Evolutionary conservation across 2,797 vertebrate genomes (phyloP).

Genomic region (Cossypha niveicapilla): DNA sequence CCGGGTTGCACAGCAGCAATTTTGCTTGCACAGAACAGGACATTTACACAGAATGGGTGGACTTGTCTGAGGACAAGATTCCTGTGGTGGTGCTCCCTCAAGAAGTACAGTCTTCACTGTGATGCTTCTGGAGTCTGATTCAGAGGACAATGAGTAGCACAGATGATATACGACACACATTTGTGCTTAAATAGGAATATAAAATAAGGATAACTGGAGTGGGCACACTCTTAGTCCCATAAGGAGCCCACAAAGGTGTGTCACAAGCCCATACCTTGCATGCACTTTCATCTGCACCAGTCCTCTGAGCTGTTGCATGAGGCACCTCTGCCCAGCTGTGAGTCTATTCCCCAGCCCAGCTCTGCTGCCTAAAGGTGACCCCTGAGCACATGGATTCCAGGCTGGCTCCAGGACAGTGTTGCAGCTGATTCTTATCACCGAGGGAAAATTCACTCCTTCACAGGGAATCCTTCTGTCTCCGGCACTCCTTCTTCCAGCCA

Average conservation of each 20-base stretch:
- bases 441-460: background rate
- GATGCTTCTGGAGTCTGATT: background rate
- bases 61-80: background rate
- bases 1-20: background rate
- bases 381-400: background rate
- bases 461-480: background rate
- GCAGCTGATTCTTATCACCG: background rate
- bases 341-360: too few species aligned
- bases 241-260: background rate
- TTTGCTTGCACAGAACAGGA: background rate
- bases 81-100: background rate
- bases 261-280: rapidly evolving
- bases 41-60: rapidly evolving
- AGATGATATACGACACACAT: rapidly evolving
- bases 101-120: background rate
- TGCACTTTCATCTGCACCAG: background rate
- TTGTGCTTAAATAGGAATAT: background rate
- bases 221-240: background rate
- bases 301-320: background rate
- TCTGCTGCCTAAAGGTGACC: background rate
- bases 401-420: background rate
- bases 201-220: background rate
- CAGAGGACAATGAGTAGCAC: background rate
- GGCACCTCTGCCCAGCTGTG: rapidly evolving
- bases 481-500: background rate